Percentiles rank a stretch among this genome's conserved stretches.
Conservation (phyloP, 2,113 vertebrate genomes). For the Redunca redunca region DNA sequence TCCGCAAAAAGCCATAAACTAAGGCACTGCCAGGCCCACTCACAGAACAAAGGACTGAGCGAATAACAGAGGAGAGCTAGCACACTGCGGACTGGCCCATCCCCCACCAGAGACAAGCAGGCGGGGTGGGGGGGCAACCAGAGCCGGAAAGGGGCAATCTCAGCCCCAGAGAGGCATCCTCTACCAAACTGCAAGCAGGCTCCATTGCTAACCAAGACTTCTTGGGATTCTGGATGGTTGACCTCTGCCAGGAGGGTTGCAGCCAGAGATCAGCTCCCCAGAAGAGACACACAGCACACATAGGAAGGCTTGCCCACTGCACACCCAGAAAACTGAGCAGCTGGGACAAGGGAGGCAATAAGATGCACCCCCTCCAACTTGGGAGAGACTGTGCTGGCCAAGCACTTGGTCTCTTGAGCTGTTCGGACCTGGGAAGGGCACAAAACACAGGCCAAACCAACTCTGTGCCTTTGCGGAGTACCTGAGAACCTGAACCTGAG, state of each 20-base stretch:
- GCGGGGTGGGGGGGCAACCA: neutral
- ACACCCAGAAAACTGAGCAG: too few relatives aligned
- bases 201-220: neutral
- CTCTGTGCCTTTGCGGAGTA: too few relatives aligned
- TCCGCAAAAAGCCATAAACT: accelerated
- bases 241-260: neutral
- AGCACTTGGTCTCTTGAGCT: neutral
- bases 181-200: neutral
- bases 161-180: neutral
- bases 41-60: too few relatives aligned
- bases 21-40: too few relatives aligned
- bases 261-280: neutral
- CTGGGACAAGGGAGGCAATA: neutral
- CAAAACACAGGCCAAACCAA: too few relatives aligned
- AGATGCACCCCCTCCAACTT: neutral
- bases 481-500: too few relatives aligned
- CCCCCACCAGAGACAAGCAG: too few relatives aligned
- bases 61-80: too few relatives aligned
- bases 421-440: neutral
- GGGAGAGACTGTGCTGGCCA: neutral
- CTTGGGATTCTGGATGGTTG: neutral
- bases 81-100: too few relatives aligned
- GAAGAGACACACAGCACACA: too few relatives aligned
- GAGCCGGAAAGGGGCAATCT: neutral
- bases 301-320: accelerated